Evolutionary conservation across 1,140 invertebrate genomes (phyloP), one percentile per base, ranked within the genome.

Genomic region (Drosophila burlai): DNA sequence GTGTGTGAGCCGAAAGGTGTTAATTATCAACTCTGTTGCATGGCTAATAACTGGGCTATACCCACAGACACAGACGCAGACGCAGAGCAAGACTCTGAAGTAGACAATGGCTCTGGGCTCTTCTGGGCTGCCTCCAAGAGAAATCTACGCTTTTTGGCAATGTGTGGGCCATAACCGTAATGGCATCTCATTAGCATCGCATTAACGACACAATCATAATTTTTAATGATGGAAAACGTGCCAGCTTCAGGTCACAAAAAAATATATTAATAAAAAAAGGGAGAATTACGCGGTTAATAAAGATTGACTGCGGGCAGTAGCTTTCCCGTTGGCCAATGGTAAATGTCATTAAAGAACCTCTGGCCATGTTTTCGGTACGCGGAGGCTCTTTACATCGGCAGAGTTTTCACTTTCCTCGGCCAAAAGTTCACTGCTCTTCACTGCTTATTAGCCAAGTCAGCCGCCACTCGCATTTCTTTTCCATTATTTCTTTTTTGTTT

Each of bases 161-260:
- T 89, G 81, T 89, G 84, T 87, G 81, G 60, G 52, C 59, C 76
- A 82, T 86, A 72, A 80, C 52, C 82, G 77, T 83, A 73, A 68
- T 78, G 77, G 60, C 68, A 86, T 76, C 54, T 78, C 60, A 82
- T 85, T 85, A 76, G 69, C 84, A 81, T 71, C 83, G 64, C 65
- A 89, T 83, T 77, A 83, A 80, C 78, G 71, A 81, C 68, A 81
- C 83, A 65, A 83, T 83, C 73, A 84, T 73, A 64, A 84, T 78
- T 90, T 84, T 89, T 67, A 84, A 87, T 85, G 75, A 82, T 86
- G 83, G 71, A 86, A 86, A 87, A 83, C 83, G 76, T 86, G 83
- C 63, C 83, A 76, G 59, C 72, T 63, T 58, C 64, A 21, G 64
- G 58, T 78, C 83, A 67, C 79, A 69, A 63, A 46, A 76, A 55